Percentiles rank a stretch among this genome's conserved stretches.
Evolutionary conservation across 2,113 vertebrate genomes (phyloP).

Genomic region (Eleginops maclovinus): DNA sequence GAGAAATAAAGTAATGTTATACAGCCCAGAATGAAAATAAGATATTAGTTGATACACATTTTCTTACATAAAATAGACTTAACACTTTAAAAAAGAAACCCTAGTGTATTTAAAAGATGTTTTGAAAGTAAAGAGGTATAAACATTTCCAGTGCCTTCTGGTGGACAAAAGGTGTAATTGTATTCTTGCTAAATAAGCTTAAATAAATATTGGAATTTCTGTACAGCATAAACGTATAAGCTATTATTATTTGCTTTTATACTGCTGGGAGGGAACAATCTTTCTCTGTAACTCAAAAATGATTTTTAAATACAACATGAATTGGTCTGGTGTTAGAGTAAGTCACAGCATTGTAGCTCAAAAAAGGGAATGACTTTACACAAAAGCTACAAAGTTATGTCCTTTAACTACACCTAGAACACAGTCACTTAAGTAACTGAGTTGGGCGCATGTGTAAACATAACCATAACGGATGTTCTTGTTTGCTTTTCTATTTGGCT

Average conservation of each 20-base stretch:
- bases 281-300: background rate
- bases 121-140: no score
- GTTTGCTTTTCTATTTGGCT: conserved; percentile 16
- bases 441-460: conserved; percentile 4
- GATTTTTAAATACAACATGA: background rate
- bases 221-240: no score
- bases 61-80: no score
- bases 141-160: background rate
- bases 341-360: background rate
- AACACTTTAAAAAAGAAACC: no score
- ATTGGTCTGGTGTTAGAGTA: background rate
- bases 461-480: background rate
- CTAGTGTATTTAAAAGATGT: no score
- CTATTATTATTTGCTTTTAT: no score
- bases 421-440: background rate
- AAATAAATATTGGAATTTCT: background rate
- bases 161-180: conserved; percentile 3
- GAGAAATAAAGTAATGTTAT: no score
- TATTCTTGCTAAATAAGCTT: background rate
- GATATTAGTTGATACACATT: background rate
- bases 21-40: background rate
- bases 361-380: background rate
- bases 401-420: background rate
- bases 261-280: background rate
- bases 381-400: background rate